Evolutionary conservation across 92 coral and sea anemone genomes (phyloP), one percentile per base, ranked within the genome.

Genomic region (Zoanthus solanderi): DNA sequence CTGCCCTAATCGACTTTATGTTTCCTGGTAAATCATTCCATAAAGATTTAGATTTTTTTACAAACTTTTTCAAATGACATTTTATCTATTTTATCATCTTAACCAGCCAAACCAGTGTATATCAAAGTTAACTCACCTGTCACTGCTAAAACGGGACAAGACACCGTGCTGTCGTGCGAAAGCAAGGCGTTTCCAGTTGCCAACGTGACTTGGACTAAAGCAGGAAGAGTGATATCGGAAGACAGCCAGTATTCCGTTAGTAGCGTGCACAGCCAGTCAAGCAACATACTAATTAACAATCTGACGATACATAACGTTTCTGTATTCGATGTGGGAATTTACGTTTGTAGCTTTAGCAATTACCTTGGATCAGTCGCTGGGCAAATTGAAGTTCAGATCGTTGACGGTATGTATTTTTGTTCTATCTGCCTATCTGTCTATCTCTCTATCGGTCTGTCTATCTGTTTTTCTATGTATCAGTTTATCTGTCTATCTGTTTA

Each of bases 201-300:
- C 9, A 79, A 58, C n/a, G 84, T 79, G 56, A 60, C 84, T 4
- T 79, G 84, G 84, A 61, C 84, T 9, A 79, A 32, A 46, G 72
- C 37, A 32, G 84, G 84, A 9, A 31, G 23, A 23, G 31, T 79
- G 53, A 44, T 79, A 28, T 60, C 72, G 42, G 9, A 37, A 2
- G 83, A 79, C 9, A 46, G 32, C 7, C 72, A 66, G 1, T 61
- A 34, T 79, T 58, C 56, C 46, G n/a, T 79, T 18, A 79, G 72
- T 17, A 63, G 7, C n/a, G 34, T 15, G 9, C 56, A 60, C 28
- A 66, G 0, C 18, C 72, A 8, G 11, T 6, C 56, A 34, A 60
- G n/a, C 56, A 60, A 79, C 72, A 79, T 37, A 61, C 31, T 79
- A 18, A 79, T 79, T 28, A 79, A 72, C 34, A 79, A 31, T 2